Evolutionary conservation across 2,797 vertebrate genomes (phyloP).

Genomic region (Anguilla pacifica): DNA sequence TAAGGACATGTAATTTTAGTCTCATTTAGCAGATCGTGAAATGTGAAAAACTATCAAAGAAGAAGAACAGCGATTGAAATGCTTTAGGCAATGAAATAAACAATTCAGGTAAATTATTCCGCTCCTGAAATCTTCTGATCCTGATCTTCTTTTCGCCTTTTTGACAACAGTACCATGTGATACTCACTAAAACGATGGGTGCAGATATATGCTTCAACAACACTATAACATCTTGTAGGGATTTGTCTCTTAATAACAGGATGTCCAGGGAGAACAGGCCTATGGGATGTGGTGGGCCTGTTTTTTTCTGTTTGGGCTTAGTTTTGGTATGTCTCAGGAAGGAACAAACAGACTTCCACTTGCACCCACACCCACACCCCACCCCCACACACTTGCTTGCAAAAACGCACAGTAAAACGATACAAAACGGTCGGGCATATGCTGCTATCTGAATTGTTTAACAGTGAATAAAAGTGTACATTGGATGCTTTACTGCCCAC

Average conservation of each 20-base stretch:
- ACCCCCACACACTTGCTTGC: neutral
- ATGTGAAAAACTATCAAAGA: neutral
- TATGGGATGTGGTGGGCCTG: neutral
- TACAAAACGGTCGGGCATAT: neutral
- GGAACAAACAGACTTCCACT: neutral
- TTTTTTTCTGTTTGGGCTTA: neutral
- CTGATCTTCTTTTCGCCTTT: neutral
- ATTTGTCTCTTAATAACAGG: conserved; percentile 15
- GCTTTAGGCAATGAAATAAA: neutral
- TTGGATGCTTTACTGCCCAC: neutral
- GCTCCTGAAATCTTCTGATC: too few relatives aligned
- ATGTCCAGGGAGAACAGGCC: neutral
- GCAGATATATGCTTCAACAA: conserved; percentile 2
- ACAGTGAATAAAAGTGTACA: neutral
- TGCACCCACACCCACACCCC: neutral
- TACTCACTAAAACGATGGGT: neutral
- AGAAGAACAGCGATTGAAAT: neutral
- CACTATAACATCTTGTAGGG: conserved; percentile 15
- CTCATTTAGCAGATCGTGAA: neutral
- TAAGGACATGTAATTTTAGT: neutral
- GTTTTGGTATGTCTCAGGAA: neutral
- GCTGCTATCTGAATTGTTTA: neutral
- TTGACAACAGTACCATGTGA: too few relatives aligned
- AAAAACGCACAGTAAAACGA: neutral
- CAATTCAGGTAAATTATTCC: neutral